Conservation (phyloP, 2,797 vertebrate genomes). For the Nothura maculosa region DNA sequence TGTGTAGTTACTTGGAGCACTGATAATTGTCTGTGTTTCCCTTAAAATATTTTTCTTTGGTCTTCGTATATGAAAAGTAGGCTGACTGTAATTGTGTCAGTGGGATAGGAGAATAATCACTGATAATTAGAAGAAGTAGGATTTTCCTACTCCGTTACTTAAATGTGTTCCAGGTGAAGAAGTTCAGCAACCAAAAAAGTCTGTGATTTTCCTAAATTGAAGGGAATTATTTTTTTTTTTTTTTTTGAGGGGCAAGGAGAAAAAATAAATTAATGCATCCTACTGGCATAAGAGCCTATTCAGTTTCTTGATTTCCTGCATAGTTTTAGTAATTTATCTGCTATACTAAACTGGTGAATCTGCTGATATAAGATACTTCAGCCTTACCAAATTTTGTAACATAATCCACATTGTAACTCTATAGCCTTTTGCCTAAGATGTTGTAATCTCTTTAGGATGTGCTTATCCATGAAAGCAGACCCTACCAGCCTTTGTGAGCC, state of each 20-base stretch:
- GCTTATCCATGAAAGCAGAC: constrained; percentile 74
- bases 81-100: background rate
- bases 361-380: constrained; percentile 54
- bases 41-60: background rate
- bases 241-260: too few relatives aligned
- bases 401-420: constrained; percentile 64
- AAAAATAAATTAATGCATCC: constrained; percentile 47
- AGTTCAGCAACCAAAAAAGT: background rate
- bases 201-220: constrained; percentile 23
- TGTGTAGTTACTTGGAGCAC: background rate
- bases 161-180: constrained; percentile 19
- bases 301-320: constrained; percentile 61
- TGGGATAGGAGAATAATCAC: background rate
- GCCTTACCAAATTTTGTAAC: constrained; percentile 69
- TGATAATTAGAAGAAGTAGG: background rate
- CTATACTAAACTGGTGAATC: constrained; percentile 42
- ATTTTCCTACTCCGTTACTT: constrained; percentile 33
- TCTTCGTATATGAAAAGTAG: constrained; percentile 2
- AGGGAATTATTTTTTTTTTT: constrained; percentile 52
- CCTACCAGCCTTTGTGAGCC: constrained; percentile 8
- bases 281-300: constrained; percentile 48
- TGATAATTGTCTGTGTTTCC: background rate
- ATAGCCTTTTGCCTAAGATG: constrained; percentile 65
- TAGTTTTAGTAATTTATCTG: constrained; percentile 65
- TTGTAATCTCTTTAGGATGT: constrained; percentile 71